These are phyloP conservation scores for Temnothorax rugatulus DNA, from an alignment of 2,888 invertebrate genomes.

Conservation along the genomic window DNA sequence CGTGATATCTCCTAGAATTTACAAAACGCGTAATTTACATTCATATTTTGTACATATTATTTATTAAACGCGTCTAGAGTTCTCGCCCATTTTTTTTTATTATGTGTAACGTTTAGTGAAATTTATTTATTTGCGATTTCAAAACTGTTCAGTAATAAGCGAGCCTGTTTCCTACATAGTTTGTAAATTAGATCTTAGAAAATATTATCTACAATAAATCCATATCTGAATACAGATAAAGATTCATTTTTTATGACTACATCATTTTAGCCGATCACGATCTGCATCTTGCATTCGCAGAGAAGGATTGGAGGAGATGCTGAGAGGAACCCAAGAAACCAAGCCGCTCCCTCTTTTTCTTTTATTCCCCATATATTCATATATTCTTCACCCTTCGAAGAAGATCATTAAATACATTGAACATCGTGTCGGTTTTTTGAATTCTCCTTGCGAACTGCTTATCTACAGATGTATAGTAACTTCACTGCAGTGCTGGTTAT, in stretches of 20 bases:
- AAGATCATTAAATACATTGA: constrained; percentile 80
- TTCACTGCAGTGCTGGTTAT: constrained; percentile 78
- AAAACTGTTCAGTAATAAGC: not conserved
- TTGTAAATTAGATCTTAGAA: constrained; percentile 1
- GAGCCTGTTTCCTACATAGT: not conserved
- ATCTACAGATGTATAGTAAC: constrained; percentile 76
- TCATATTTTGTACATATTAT: constrained; percentile 45
- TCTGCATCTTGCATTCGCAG: not conserved
- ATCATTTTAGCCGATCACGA: not conserved
- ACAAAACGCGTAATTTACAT: not conserved
- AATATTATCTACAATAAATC: constrained; percentile 19
- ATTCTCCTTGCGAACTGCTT: constrained; percentile 70
- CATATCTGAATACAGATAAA: not conserved
- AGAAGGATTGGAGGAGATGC: constrained; percentile 50
- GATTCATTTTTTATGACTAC: not conserved
- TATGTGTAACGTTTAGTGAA: not conserved
- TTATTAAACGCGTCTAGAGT: not conserved
- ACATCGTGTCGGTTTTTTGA: constrained; percentile 79
- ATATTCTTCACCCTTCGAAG: constrained; percentile 76
- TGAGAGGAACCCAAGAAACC: constrained; percentile 37
- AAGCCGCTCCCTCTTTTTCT: constrained; percentile 10
- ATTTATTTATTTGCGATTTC: constrained; percentile 25
- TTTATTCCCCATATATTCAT: constrained; percentile 78
- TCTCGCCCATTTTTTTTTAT: not conserved
- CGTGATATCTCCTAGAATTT: not conserved